Conservation (phyloP, 2,113 vertebrate genomes). For the Aythya baeri region DNA sequence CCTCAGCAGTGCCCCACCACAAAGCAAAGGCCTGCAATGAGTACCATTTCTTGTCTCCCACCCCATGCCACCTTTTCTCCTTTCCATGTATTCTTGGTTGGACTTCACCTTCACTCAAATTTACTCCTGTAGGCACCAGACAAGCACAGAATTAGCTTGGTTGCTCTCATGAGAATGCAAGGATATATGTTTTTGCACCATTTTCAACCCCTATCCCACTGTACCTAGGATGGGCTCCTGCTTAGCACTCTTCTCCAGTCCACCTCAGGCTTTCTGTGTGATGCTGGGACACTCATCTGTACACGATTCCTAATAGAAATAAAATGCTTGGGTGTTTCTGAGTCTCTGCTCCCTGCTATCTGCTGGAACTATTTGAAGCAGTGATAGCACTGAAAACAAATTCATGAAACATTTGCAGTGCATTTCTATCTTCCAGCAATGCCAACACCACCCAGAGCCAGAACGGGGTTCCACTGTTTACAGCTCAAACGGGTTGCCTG, state of each 20-base stretch:
- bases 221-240: rapidly evolving
- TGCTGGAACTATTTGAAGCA: not conserved
- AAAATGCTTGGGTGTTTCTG: not conserved
- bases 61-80: not conserved
- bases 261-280: not conserved
- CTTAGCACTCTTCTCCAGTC: not conserved
- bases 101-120: not conserved
- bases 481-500: not conserved
- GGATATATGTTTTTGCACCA: not conserved
- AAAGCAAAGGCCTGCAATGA: not conserved
- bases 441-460: not conserved
- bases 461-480: not conserved
- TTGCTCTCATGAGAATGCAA: not conserved
- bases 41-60: not conserved
- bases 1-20: not conserved
- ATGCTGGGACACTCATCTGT: not conserved
- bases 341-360: not conserved
- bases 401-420: rapidly evolving
- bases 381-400: not conserved
- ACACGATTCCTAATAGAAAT: not conserved
- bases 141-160: not conserved
- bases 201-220: not conserved
- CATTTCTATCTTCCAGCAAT: not conserved
- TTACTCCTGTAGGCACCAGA: not conserved
- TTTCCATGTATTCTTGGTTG: not conserved